These are phyloP conservation scores for Tympanuchus pallidicinctus DNA, from an alignment of 2,113 vertebrate genomes.

Conservation along the genomic window DNA sequence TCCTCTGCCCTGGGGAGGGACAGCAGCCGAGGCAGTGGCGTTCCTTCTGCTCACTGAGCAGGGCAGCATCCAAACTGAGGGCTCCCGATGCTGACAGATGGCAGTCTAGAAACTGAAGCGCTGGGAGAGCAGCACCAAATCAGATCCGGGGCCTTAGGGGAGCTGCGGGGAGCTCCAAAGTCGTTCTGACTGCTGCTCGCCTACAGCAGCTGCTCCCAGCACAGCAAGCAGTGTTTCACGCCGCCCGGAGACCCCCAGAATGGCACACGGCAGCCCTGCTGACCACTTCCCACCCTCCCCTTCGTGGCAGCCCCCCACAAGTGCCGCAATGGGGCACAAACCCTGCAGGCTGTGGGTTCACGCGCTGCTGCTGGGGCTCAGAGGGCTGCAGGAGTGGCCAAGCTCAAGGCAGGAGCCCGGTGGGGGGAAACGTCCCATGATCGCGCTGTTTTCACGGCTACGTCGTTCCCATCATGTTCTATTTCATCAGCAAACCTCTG, in stretches of 20 bases:
- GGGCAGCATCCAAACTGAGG: rapidly evolving
- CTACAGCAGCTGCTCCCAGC: not conserved
- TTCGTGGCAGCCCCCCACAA: not conserved
- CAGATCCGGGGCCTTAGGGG: rapidly evolving
- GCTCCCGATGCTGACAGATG: not conserved
- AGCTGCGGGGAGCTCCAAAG: not conserved
- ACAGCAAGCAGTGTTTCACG: not conserved
- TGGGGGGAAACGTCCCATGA: rapidly evolving
- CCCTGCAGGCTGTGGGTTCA: not conserved
- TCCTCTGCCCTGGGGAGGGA: not conserved
- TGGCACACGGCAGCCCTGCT: rapidly evolving
- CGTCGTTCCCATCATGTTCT: not conserved
- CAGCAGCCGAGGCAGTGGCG: not conserved
- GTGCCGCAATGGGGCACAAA: rapidly evolving
- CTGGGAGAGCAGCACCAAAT: not conserved
- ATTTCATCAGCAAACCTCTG: not conserved
- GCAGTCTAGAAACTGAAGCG: not conserved
- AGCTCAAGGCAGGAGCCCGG: not conserved
- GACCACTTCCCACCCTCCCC: not conserved
- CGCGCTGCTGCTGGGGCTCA: not conserved
- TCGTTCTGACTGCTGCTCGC: not conserved
- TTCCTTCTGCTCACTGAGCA: not conserved
- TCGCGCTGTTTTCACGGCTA: not conserved
- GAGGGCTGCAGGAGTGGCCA: not conserved
- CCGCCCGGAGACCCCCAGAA: not conserved